These are phyloP conservation scores for Cydia amplana DNA, from an alignment of 1,140 invertebrate genomes.

Conservation along the genomic window DNA sequence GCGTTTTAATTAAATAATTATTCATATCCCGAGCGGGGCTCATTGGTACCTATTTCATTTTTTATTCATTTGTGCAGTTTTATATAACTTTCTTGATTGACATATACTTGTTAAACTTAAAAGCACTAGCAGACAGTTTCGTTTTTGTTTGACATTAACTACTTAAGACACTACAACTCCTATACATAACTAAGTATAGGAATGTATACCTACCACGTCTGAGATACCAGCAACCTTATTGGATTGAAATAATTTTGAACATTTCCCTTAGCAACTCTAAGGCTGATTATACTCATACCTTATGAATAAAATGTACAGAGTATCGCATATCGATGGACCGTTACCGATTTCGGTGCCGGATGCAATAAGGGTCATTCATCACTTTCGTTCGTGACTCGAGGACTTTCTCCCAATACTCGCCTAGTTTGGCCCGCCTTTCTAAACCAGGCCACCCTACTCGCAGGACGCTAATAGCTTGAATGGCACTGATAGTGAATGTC, in stretches of 20 bases:
- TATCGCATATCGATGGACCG: no score
- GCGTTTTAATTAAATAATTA: conserved; percentile 20
- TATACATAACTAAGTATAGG: no score
- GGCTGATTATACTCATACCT: background rate
- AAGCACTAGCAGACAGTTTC: background rate
- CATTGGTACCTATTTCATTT: background rate
- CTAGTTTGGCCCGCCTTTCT: conserved; percentile 1
- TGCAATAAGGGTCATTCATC: conserved; percentile 22
- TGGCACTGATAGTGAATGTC: background rate
- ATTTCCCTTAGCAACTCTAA: no score
- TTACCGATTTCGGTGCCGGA: conserved; percentile 14
- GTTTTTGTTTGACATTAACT: no score
- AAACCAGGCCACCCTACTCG: background rate
- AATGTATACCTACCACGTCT: no score
- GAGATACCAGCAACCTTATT: no score
- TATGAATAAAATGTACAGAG: background rate
- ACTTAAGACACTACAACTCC: no score
- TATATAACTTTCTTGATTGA: background rate
- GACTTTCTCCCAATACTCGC: conserved; percentile 20
- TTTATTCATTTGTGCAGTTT: background rate
- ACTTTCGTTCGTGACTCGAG: conserved; percentile 27
- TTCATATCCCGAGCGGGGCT: background rate
- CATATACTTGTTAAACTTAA: background rate
- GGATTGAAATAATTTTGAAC: no score
- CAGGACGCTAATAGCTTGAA: background rate